Evolutionary conservation across 1,140 invertebrate species (phyloP), one percentile per base, ranked within the genome.

Genomic region (Spodoptera frugiperda): DNA sequence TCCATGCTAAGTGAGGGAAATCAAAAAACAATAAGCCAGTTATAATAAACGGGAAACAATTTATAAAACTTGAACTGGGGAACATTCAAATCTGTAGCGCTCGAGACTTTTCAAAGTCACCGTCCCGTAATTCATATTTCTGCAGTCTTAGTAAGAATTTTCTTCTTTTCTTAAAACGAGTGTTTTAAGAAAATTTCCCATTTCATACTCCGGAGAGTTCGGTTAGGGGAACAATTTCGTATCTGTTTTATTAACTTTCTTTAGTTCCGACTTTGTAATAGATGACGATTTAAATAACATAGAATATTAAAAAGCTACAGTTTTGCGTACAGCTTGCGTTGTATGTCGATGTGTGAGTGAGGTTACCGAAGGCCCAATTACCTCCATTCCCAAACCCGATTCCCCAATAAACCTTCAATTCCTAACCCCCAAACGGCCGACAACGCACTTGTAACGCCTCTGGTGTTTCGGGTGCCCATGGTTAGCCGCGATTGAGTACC

Each of bases 21-120:
- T 73, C 71, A 73, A 49, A 73, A 73, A 59, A 73, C 71, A 73
- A 73, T 73, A 73, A 73, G 54, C 71, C n/a, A 61, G 71, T 59
- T 73, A 73, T 59, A 73, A 73, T 73, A 73, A 73, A 73, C 71
- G 71, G 46, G 71, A 73, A 73, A 59, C 71, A 59, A 73, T 73
- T 73, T 73, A 73, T 73, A 73, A 72, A 73, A 61, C 71, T 65
- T 70, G 76, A 79, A 80, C 78, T 61, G 53, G 49, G 57, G 77
- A 55, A 67, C 67, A 78, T 84, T 81, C 83, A 82, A 84, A 83
- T 81, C 78, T 80, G 73, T 21, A 53, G 72, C 54, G 67, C 49
- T 61, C 75, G 71, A 57, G 76, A 84, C 78, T 84, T 85, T 79
- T 84, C 80, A 84, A 84, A 81, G 81, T 78, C 83, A 78, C 61